Evolutionary conservation across 2,113 vertebrate genomes (phyloP), one percentile per base, ranked within the genome.

Genomic region (Theristicus caerulescens): DNA sequence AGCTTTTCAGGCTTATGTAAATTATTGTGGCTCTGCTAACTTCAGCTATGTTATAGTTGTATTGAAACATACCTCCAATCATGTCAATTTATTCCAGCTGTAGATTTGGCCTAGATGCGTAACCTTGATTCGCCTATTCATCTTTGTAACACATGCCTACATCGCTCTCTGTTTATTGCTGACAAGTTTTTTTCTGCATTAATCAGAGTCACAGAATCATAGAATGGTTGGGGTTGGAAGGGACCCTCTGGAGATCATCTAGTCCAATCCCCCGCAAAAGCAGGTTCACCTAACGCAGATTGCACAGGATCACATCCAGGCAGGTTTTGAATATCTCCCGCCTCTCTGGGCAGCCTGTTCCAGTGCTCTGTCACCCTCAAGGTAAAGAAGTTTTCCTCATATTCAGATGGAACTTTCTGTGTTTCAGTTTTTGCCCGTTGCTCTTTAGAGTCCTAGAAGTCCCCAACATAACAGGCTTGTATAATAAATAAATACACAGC

Each of bases 1-100:
- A 85, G 90, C 54, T 85, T 93, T 93, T 82, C 74, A 95, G 82
- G 51, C 62, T 76, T 49, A 66, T 25, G 44, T 72, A 94, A 87
- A 91, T 93, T 61, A 85, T 59, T 20, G 11, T 2, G 3, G 49
- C 25, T 89, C 52, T 91, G 52, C 65, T 88, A 94, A 87, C 57
- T 90, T 77, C 74, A 96, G 71, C 58, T 52, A 46, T 32, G 15
- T 61, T 94, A 51, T 8, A 86, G 77, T 34, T 82, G 27, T 32
- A 82, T 32, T 57, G 62, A 92, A 93, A 88, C 71, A 83, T 34
- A 93, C 38, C 51, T 92, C 46, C 38, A 71, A 80, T 65, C 79
- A 77, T 3, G 20, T 42, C n/a, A 69, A 61, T 70, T 90, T 88
- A 90, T 77, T 88, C 64, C 93, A 97, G 71, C 64, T 88, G 79